phyloP scores from a whole-genome alignment of 2,888 invertebrate species.

The Tricholauxania praeusta region DNA sequence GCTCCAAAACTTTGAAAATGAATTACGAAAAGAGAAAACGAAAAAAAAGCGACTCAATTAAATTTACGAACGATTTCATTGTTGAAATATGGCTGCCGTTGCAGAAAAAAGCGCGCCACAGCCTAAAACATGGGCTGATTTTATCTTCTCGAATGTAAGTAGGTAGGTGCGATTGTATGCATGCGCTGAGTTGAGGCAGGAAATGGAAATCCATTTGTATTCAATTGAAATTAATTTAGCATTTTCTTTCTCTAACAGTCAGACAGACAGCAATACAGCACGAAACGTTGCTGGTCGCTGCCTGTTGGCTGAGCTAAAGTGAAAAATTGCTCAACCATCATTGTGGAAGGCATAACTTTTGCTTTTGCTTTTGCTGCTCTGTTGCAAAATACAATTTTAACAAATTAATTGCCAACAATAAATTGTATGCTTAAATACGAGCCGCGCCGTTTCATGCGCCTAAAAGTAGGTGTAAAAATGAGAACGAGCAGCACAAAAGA shows the following conservation, averaged over 20 bases:
- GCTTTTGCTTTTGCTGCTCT: not conserved
- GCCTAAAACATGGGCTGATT: too few relatives aligned
- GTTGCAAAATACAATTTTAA: constrained; percentile 54
- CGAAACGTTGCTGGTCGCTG: not conserved
- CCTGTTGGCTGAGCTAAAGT: not conserved
- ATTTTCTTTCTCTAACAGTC: not conserved
- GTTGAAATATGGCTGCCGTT: constrained; percentile 6
- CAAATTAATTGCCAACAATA: constrained; percentile 65
- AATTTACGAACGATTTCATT: constrained; percentile 25
- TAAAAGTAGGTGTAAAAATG: constrained; percentile 11
- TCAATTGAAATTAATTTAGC: constrained; percentile 33
- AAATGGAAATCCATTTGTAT: constrained; percentile 30
- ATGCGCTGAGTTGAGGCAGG: not conserved
- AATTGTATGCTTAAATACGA: constrained; percentile 39
- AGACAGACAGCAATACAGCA: not conserved
- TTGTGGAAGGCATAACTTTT: not conserved
- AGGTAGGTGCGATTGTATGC: not conserved
- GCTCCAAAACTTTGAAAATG: not conserved
- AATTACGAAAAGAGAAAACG: not conserved
- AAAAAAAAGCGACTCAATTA: constrained; percentile 15
- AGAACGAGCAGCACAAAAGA: too few relatives aligned
- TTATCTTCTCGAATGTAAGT: not conserved
- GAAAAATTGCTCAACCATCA: not conserved
- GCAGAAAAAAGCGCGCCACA: too few relatives aligned
- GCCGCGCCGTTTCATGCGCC: not conserved